Evolutionary conservation across 1,140 invertebrate species (phyloP).

Genomic region (Penaeus chinensis): DNA sequence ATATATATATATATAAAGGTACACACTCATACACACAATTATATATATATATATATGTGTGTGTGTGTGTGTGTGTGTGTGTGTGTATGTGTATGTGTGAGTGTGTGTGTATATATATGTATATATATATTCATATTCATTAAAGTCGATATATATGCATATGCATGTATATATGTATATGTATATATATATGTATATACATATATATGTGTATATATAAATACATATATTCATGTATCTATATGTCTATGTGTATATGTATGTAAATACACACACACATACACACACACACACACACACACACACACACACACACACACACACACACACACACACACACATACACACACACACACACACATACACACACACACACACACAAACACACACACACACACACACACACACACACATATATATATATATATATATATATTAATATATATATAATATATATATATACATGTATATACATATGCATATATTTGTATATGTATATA

Average conservation of each 20-base stretch:
- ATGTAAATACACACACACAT: slow-evolving; percentile 1
- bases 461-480: background rate
- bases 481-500: background rate
- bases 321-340: background rate
- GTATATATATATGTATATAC: background rate
- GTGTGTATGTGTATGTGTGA: slow-evolving; percentile 15
- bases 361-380: slow-evolving; percentile 10
- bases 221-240: background rate
- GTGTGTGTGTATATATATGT: slow-evolving; percentile 17
- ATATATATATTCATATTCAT: background rate
- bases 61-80: slow-evolving; percentile 2
- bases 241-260: background rate
- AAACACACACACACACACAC: background rate
- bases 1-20: background rate
- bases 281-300: background rate
- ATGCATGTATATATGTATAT: background rate
- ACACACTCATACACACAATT: background rate
- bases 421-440: background rate
- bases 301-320: background rate
- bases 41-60: slow-evolving; percentile 22
- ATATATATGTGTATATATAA: background rate
- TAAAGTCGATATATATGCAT: background rate
- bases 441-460: too few species aligned
- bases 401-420: background rate
- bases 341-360: background rate